Evolutionary conservation across 64 coral and sea anemone genomes (phyloP), one percentile per base, ranked within the genome.

Genomic region (Pocillopora verrucosa): DNA sequence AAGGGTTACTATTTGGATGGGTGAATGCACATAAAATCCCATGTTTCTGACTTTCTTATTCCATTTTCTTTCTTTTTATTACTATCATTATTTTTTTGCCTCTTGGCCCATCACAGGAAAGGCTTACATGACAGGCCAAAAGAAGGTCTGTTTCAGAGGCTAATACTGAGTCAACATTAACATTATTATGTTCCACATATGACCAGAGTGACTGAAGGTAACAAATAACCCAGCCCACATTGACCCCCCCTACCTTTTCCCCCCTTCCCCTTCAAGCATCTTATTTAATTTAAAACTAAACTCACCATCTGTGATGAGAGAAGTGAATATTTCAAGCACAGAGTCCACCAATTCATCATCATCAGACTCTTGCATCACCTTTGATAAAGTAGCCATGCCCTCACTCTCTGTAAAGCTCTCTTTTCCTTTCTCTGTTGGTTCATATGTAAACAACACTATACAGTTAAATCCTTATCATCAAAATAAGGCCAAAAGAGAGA

Each of bases 281-380:
- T 60, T 64, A 25, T 58, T 11, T 13, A 22, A 15, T 30, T 67
- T 34, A 37, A 87, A 57, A 65, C 22, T 36, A 4, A 10, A 79
- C 89, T 91, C 56, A 93, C 95, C 95, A 82, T 96, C 95, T 36
- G 78, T 34, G 83, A 96, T 84, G 75, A 93, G 45, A 58, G 86
- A 87, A 0, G 95, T 75, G 13, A 93, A 85, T 30, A 82, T 75
- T 75, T 96, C 95, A 36, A 96, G 74, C 58, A 88, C 56, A 58
- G 87, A 75, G 56, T 96, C 91, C 70, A 89, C 86, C 67, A 96
- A 65, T 51, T 96, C 95, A 9, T 96, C 88, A 22, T 96, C 95
- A 78, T 92, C 88, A 13, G 79, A 70, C 35, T 90, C 92, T 78
- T 91, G 74, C 51, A 93, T 35, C 10, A 79, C 73, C 34, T 75